Evolutionary conservation across 2,888 invertebrate species (phyloP), one percentile per base, ranked within the genome.

Genomic region (Oligia strigilis): DNA sequence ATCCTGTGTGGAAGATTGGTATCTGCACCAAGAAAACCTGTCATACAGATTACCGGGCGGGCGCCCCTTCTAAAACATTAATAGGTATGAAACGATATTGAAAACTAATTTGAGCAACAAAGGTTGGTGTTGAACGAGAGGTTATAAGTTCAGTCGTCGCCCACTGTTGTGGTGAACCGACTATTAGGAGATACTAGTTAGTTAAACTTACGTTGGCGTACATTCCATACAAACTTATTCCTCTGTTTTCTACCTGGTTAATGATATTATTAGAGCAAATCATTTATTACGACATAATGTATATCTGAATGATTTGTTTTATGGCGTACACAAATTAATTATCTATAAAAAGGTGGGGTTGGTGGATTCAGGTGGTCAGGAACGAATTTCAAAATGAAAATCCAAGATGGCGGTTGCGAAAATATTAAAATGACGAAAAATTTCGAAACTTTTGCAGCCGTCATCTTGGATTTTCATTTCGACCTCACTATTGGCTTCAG

Each of bases 131-230:
- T 40, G 29, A 9, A 81, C 6, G 23, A 62, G 60, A n/a, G 78
- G 81, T 72, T 52, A n/a, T 6, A 29, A 58, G 78, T 62, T 81
- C 81, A 81, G 72, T 72, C 23, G 43, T 29, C 40, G 23, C 17
- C 60, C 13, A 9, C 49, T 60, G 17, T 29, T 49, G 29, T 43
- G 23, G 17, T 71, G 4, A 49, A 80, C 19, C 29, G 4, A 49
- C 13, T 72, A 52, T 52, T 70, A 43, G 40, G 11, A 80, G 29
- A 29, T 17, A 17, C 23, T 23, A 52, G 0, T 19, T 58, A 3
- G 49, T 5, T 80, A 8, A 78, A 11, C 40, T 52, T 13, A 23
- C 0, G 58, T 23, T 58, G 9, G 9, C 23, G 23, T 58, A 23
- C 23, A 58, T 58, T 23, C 58, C 58, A 9, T 58, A 9, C 58